These are phyloP conservation scores for Monochamus alternatus DNA, from an alignment of 2,888 invertebrate species.

Conservation along the genomic window DNA sequence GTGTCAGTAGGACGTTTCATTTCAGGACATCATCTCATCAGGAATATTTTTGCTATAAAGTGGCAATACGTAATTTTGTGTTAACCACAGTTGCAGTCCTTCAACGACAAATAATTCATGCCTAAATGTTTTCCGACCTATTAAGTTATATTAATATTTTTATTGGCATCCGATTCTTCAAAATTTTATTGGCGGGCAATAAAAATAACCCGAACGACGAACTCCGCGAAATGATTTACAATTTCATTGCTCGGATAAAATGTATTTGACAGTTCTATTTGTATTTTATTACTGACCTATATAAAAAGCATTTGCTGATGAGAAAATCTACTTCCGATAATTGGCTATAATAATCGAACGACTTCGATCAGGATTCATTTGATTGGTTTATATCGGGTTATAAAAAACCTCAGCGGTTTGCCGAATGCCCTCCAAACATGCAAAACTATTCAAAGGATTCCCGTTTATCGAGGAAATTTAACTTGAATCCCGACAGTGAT, in stretches of 20 bases:
- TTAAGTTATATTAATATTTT: no score
- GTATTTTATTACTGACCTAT: constrained; percentile 1
- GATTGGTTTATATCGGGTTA: not conserved
- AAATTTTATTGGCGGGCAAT: no score
- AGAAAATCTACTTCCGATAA: constrained; percentile 10
- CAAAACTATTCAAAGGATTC: not conserved
- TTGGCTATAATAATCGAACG: not conserved
- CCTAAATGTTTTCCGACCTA: no score
- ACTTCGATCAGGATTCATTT: not conserved
- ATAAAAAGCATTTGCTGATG: constrained; percentile 13
- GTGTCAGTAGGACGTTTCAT: no score
- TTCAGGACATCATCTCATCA: no score
- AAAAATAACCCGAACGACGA: not conserved
- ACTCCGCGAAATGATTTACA: not conserved
- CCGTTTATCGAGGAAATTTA: no score
- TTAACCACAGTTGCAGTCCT: no score
- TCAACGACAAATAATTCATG: no score
- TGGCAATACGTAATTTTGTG: no score
- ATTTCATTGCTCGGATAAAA: constrained; percentile 1
- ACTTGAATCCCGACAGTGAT: no score
- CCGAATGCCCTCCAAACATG: not conserved
- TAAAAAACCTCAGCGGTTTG: not conserved
- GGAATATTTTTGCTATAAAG: no score
- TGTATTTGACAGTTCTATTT: constrained; percentile 12
- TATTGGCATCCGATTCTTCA: no score